These are phyloP conservation scores for Brachyhypopomus occidentalis DNA, from an alignment of 2,113 vertebrate species.

Conservation along the genomic window DNA sequence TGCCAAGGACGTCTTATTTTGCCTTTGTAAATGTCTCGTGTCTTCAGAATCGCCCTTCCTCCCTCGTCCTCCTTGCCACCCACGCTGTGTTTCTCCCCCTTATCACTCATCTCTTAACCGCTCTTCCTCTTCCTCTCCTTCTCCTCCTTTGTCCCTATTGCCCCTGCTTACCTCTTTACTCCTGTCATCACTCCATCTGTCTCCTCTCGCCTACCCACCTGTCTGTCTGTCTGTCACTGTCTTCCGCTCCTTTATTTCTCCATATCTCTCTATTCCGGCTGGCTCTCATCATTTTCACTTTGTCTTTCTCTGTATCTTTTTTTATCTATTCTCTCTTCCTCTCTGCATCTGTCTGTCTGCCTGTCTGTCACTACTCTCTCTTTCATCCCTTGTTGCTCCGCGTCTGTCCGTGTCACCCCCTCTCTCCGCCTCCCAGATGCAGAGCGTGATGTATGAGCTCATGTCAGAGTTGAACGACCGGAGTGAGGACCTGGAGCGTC, in stretches of 20 bases:
- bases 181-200: background rate
- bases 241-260: too few relatives aligned
- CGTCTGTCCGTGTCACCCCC: background rate
- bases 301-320: too few relatives aligned
- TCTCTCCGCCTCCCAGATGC: conserved; percentile 80
- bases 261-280: too few relatives aligned
- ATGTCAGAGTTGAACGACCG: conserved; percentile 97
- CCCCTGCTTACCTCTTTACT: too few relatives aligned
- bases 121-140: conserved; percentile 30
- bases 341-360: background rate
- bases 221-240: conserved; percentile 9
- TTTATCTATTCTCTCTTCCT: background rate
- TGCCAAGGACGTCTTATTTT: too few relatives aligned
- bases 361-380: background rate
- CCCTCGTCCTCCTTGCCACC: conserved; percentile 55
- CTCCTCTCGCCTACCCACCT: background rate
- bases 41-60: background rate
- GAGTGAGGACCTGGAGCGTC: conserved; percentile 96
- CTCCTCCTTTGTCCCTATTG: background rate
- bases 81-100: conserved; percentile 14
- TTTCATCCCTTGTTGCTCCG: background rate
- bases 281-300: background rate
- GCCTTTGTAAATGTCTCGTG: too few relatives aligned
- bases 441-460: conserved; percentile 98
- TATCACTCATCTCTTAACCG: too few relatives aligned